Conservation (phyloP, 1,140 invertebrate genomes). For the Caerostris darwini region DNA sequence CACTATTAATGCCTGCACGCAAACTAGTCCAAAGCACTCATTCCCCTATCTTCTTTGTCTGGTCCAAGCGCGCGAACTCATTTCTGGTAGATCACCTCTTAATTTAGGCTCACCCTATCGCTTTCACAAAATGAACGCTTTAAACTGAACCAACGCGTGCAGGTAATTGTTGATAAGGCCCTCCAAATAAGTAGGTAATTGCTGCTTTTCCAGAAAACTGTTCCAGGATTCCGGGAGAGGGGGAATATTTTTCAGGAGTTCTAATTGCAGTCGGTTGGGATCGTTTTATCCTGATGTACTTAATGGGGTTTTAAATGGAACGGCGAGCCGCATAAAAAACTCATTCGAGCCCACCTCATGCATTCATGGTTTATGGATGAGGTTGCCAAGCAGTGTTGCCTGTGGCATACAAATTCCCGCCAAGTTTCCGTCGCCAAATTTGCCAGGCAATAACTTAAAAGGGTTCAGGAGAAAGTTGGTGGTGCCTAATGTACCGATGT, state of each 20-base stretch:
- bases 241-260: slow-evolving; percentile 51
- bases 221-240: not conserved
- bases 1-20: not conserved
- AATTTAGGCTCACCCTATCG: slow-evolving; percentile 42
- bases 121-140: slow-evolving; percentile 6
- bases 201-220: slow-evolving; percentile 40
- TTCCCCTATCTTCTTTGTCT: not conserved
- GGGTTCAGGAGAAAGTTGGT: not conserved
- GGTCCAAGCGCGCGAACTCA: slow-evolving; percentile 6
- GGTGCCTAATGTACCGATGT: slow-evolving; percentile 30
- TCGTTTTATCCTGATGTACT: slow-evolving; percentile 58
- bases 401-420: slow-evolving; percentile 22
- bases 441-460: not conserved
- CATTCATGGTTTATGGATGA: slow-evolving; percentile 74
- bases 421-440: slow-evolving; percentile 49
- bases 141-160: slow-evolving; percentile 8
- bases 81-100: slow-evolving; percentile 49
- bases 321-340: slow-evolving; percentile 67
- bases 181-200: slow-evolving; percentile 47
- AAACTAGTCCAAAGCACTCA: not conserved
- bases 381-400: slow-evolving; percentile 43
- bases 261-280: slow-evolving; percentile 69
- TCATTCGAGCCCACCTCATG: slow-evolving; percentile 65
- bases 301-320: slow-evolving; percentile 73
- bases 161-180: slow-evolving; percentile 37